Conservation (phyloP, 2,113 vertebrate species). For the Phaetusa simplex region DNA sequence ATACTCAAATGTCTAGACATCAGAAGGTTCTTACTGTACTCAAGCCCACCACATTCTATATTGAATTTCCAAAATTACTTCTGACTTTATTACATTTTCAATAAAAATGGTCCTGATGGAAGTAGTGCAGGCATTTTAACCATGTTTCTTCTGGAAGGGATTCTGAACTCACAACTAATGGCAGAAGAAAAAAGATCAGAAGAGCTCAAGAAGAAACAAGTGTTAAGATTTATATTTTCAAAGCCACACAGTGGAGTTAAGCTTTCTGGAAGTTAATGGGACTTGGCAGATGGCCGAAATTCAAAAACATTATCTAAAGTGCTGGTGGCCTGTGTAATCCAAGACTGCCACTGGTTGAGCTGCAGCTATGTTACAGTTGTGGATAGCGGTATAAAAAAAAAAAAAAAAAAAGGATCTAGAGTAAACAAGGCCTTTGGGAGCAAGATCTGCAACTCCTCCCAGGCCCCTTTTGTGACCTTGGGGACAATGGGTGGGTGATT, state of each 20-base stretch:
- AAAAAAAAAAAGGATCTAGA: not conserved
- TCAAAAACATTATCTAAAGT: not conserved
- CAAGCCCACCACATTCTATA: no score
- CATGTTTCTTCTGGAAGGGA: not conserved
- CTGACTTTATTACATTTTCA: not conserved
- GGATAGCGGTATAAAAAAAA: not conserved
- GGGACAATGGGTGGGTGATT: not conserved
- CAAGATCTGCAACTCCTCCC: not conserved
- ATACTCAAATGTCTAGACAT: not conserved
- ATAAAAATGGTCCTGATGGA: not conserved
- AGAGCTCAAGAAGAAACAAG: conserved; percentile 16
- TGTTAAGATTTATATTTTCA: not conserved
- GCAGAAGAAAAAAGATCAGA: not conserved
- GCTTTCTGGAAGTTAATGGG: not conserved
- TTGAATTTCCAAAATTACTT: not conserved
- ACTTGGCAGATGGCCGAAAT: not conserved
- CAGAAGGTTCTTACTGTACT: not conserved
- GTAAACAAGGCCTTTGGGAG: not conserved
- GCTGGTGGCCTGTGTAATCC: not conserved
- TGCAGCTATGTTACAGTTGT: not conserved
- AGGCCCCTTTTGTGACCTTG: not conserved
- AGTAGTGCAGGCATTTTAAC: not conserved
- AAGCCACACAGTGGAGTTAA: not conserved
- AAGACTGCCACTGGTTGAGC: not conserved
- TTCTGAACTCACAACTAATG: not conserved